Evolutionary conservation across 2,888 invertebrate genomes (phyloP), one percentile per base, ranked within the genome.

Genomic region (Aproaerema taeniolella): DNA sequence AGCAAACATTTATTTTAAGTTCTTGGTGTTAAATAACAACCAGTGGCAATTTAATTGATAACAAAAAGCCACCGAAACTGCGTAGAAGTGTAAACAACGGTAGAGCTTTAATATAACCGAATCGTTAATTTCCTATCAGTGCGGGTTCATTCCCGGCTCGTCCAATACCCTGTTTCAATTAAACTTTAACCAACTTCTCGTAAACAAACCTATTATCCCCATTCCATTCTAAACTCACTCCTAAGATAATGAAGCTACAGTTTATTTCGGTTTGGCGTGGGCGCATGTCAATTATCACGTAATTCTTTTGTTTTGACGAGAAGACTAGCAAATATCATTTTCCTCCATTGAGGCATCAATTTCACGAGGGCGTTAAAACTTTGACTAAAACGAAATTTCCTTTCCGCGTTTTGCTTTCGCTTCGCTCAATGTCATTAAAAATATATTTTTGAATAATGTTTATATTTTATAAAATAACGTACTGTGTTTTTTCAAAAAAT

Each of bases 131-230:
- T 67, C 61, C 71, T 67, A 72, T 73, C 69, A 58, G 58, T 55
- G 55, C 58, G 24, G 34, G 41, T 44, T 41, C 41, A 20, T 32
- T 39, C 42, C 31, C 33, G 24, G 15, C 25, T 15, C 24, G 52
- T 1, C 36, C 36, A 30, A 37, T 30, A 30, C 30, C 28, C 28
- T 6, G 63, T 75, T 81, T 81, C 81, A 83, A 83, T 83, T 83
- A 80, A 83, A 83, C 80, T 82, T 83, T 76, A 77, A 77, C 78
- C 72, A 76, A 81, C 59, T 65, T 67, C 73, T 74, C 71, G 82
- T 80, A 82, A 82, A 82, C 82, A 82, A 80, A 74, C 73, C 79
- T 75, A 79, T 80, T 78, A 74, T 65, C 56, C 53, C 50, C 31
- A 15, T 43, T 34, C 35, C 67, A 62, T 52, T 47, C 53, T 34